Conservation (phyloP, 2,113 vertebrate species). For the Brachyistius frenatus region DNA sequence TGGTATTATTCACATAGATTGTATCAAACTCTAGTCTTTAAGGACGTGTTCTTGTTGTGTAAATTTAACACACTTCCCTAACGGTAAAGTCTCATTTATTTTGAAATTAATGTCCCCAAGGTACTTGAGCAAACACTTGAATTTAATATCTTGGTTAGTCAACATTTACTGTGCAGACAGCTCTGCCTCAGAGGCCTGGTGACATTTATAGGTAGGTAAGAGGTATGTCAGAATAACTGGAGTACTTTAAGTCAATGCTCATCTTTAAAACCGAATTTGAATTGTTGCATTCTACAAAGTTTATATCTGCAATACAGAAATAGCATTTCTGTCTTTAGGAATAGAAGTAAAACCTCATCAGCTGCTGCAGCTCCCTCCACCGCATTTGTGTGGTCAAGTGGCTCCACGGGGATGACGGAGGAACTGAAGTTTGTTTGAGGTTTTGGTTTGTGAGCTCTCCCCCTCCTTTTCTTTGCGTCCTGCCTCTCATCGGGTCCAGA, state of each 20-base stretch:
- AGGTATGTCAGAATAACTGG: too few relatives aligned
- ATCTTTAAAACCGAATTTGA: too few relatives aligned
- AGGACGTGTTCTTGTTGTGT: too few relatives aligned
- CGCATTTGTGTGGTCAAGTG: constrained; percentile 11
- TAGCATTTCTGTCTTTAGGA: neutral
- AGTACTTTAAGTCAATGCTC: too few relatives aligned
- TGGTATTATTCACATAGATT: too few relatives aligned
- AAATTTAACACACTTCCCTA: too few relatives aligned
- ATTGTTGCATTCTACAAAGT: too few relatives aligned
- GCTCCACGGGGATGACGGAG: constrained; percentile 12
- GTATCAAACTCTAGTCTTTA: neutral
- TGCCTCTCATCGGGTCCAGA: constrained; percentile 71
- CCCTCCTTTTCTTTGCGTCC: constrained; percentile 83
- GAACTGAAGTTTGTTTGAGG: constrained; percentile 34
- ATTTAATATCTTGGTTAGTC: neutral
- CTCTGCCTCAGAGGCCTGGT: neutral
- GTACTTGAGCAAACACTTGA: too few relatives aligned
- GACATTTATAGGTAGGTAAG: too few relatives aligned
- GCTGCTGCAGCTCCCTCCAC: constrained; percentile 35
- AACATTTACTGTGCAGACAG: neutral
- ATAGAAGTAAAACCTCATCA: constrained; percentile 60
- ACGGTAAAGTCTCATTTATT: too few relatives aligned
- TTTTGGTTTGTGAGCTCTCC: constrained; percentile 75
- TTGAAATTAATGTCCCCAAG: too few relatives aligned
- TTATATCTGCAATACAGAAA: too few relatives aligned